Conservation (phyloP, 2,797 vertebrate genomes). For the Amazonetta brasiliensis region DNA sequence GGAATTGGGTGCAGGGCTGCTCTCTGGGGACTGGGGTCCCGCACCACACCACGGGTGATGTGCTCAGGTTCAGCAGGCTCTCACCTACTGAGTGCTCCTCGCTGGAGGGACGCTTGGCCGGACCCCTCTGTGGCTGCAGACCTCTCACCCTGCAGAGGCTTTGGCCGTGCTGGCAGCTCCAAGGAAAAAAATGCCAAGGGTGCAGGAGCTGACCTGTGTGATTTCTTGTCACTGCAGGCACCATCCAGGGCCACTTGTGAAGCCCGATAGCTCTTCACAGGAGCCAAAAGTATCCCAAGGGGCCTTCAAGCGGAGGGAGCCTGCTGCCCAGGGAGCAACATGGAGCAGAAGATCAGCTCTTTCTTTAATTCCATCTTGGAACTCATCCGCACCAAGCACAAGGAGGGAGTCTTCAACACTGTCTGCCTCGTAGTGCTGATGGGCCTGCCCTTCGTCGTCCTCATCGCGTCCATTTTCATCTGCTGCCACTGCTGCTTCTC, state of each 20-base stretch:
- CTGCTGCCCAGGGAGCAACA: neutral
- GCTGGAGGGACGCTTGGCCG: neutral
- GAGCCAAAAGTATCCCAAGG: neutral
- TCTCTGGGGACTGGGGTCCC: neutral
- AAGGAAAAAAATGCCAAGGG: neutral
- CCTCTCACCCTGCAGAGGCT: neutral
- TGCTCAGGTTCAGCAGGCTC: neutral
- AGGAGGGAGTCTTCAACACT: conserved; percentile 90
- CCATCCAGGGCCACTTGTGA: neutral
- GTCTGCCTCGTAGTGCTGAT: conserved; percentile 89
- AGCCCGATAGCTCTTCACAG: neutral
- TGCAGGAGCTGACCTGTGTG: neutral
- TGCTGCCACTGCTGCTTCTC: conserved; percentile 96
- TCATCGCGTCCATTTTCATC: conserved; percentile 83
- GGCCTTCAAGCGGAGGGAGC: neutral
- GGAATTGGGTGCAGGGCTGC: neutral
- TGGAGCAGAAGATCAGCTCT: conserved; percentile 80
- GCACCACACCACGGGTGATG: neutral
- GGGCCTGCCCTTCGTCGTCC: conserved; percentile 85
- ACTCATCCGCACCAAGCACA: conserved; percentile 84
- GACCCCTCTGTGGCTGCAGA: neutral
- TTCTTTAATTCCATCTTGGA: conserved; percentile 88
- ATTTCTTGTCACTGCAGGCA: conserved; percentile 56
- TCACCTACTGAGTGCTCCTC: neutral
- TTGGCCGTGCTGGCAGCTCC: neutral